Evolutionary conservation across 2,888 invertebrate genomes (phyloP), one percentile per base, ranked within the genome.

Genomic region (Callyntrura sp.): DNA sequence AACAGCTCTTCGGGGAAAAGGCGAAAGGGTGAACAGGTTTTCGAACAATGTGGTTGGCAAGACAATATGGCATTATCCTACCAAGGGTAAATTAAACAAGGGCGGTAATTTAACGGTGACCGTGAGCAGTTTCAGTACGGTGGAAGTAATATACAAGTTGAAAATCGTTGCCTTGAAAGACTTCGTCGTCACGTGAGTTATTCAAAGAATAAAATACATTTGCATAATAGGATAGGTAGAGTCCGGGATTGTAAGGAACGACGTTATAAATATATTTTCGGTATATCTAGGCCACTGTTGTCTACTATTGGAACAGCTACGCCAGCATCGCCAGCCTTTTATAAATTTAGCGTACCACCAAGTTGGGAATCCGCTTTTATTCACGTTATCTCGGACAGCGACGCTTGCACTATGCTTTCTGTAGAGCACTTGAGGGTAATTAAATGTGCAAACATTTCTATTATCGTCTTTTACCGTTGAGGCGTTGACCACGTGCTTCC

Each of bases 251-350:
- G 45, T 14, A 9, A 57, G 28, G 11, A 57, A 57, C 4, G 57
- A 14, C 4, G n/a, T n/a, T n/a, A n/a, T n/a, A n/a, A n/a, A n/a
- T n/a, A n/a, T n/a, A n/a, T n/a, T n/a, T n/a, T n/a, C n/a, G n/a
- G n/a, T n/a, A n/a, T n/a, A n/a, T 35, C 1, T 11, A 81, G 70
- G 55, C 25, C 70, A 17, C 9, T 4, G 17, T 11, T 11, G 4
- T 25, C 73, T 0, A 35, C 57, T 4, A 57, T 35, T 0, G 70
- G n/a, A 55, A 23, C 8, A 5, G 73, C 73, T 1, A 82, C 60
- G 12, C 90, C 81, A 11, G 20, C 85, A 17, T 43, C 90, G 4
- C 90, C 90, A 11, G 57, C 82, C 14, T 14, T 90, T 23, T 87
- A 35, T 68, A 86, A 51, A 57, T 87, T 90, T 25, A 12, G n/a